A percentile compares a stretch with the other conserved stretches of the same genome.
Evolutionary conservation across 2,797 vertebrate species (phyloP).

Genomic region (Sebastes baramenuke): DNA sequence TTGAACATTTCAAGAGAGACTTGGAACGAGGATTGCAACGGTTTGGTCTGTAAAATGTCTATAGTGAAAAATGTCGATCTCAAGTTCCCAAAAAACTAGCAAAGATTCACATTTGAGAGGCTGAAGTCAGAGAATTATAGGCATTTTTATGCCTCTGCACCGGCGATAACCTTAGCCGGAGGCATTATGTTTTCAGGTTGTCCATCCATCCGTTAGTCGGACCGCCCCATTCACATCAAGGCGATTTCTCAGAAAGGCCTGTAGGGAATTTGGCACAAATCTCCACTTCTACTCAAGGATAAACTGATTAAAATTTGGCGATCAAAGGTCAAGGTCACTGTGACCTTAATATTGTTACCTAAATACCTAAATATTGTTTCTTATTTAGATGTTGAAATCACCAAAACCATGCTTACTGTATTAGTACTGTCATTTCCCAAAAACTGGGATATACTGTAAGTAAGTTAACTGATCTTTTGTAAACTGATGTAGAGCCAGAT

Average conservation of each 20-base stretch:
- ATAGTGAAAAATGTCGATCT: background rate
- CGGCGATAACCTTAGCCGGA: no score
- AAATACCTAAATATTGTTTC: background rate
- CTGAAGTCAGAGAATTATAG: background rate
- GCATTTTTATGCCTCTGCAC: background rate
- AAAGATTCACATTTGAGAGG: background rate
- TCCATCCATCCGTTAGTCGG: background rate
- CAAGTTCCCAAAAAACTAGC: background rate
- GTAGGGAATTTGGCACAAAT: background rate
- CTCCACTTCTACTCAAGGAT: background rate
- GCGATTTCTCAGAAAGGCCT: background rate
- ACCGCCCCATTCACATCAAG: background rate
- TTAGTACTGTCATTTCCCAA: background rate
- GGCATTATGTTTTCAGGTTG: background rate
- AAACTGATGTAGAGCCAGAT: background rate
- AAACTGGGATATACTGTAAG: background rate
- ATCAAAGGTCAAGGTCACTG: background rate
- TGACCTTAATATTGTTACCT: background rate
- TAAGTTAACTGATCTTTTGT: background rate
- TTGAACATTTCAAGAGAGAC: background rate
- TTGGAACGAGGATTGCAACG: background rate
- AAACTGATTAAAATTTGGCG: background rate
- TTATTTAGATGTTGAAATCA: background rate
- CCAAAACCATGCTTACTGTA: background rate
- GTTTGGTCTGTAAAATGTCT: background rate